A percentile compares a stretch with the other conserved stretches of the same genome.
phyloP scores from a whole-genome alignment of 2,888 invertebrate genomes.

The Digitonthophagus gazella region DNA sequence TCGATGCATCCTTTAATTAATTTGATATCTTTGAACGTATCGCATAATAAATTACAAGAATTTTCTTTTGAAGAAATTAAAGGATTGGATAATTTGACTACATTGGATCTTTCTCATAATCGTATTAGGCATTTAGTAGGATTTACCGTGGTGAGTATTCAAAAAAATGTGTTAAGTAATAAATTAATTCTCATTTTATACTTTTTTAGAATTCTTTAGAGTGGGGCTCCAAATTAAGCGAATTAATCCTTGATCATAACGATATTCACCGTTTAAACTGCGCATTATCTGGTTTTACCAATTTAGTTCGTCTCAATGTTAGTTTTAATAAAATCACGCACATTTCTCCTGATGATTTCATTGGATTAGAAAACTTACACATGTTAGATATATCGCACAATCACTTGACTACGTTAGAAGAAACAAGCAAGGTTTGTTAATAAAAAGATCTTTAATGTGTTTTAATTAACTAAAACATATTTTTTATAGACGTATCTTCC shows the following conservation, averaged over 20 bases:
- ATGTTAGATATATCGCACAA: slow-evolving; percentile 78
- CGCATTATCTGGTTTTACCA: slow-evolving; percentile 72
- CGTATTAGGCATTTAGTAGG: slow-evolving; percentile 66
- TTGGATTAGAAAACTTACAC: slow-evolving; percentile 71
- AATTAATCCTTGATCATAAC: slow-evolving; percentile 74
- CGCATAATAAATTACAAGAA: slow-evolving; percentile 71
- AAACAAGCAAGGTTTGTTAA: slow-evolving; percentile 72
- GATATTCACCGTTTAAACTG: slow-evolving; percentile 69
- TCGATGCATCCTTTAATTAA: slow-evolving; percentile 69
- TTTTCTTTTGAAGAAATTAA: slow-evolving; percentile 79
- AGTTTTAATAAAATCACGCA: slow-evolving; percentile 73
- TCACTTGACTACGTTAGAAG: slow-evolving; percentile 71
- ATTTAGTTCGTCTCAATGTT: slow-evolving; percentile 68
- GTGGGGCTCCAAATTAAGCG: slow-evolving; percentile 69
- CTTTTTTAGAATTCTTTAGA: slow-evolving; percentile 70
- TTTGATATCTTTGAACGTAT: slow-evolving; percentile 69
- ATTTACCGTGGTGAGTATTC: slow-evolving; percentile 60
- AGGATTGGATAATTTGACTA: slow-evolving; percentile 67
- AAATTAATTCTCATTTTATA: not conserved
- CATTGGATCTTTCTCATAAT: slow-evolving; percentile 76
- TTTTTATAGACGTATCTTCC: slow-evolving; percentile 74
- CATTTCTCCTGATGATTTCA: slow-evolving; percentile 74
- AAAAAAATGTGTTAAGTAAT: not conserved
- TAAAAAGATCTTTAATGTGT: not conserved
- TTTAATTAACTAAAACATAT: slow-evolving; percentile 2